phyloP scores from a whole-genome alignment of 2,797 vertebrate genomes.

The Onychomys arenicola region DNA sequence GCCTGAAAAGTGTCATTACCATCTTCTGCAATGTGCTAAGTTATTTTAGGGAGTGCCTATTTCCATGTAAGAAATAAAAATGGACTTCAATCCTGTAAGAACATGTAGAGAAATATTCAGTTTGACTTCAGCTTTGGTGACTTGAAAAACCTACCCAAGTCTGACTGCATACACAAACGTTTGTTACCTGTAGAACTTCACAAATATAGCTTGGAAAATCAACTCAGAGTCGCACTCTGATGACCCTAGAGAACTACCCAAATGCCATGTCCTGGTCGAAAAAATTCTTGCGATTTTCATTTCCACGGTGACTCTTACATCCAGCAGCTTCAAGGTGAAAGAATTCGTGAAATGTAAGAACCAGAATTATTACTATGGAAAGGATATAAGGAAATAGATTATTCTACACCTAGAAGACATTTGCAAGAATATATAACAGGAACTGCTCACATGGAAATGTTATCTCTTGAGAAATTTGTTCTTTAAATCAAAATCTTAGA shows the following conservation, averaged over 20 bases:
- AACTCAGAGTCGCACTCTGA: not conserved
- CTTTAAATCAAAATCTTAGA: slow-evolving; percentile 28
- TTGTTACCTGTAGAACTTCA: not conserved
- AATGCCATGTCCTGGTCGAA: slow-evolving; percentile 22
- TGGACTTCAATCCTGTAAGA: not conserved
- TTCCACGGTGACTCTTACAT: slow-evolving; percentile 22
- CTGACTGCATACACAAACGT: not conserved
- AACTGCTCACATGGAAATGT: not conserved
- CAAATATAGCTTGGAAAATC: not conserved
- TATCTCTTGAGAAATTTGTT: not conserved
- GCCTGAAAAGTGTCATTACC: slow-evolving; percentile 63
- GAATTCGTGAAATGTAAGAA: slow-evolving; percentile 38
- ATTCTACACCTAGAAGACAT: not conserved
- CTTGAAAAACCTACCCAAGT: not conserved
- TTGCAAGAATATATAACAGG: not conserved
- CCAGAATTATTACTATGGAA: slow-evolving; percentile 36
- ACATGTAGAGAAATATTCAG: not conserved
- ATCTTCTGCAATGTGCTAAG: slow-evolving; percentile 7
- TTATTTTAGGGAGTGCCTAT: slow-evolving; percentile 63
- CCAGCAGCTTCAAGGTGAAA: not conserved
- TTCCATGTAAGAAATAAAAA: slow-evolving; percentile 35
- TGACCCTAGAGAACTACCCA: not conserved
- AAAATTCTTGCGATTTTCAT: slow-evolving; percentile 53
- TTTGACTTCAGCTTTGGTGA: not conserved
- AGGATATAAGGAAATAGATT: not conserved